A percentile compares a stretch with the other conserved stretches of the same genome.
Evolutionary conservation across 2,113 vertebrate species (phyloP).

Genomic region (Centropristis striata): DNA sequence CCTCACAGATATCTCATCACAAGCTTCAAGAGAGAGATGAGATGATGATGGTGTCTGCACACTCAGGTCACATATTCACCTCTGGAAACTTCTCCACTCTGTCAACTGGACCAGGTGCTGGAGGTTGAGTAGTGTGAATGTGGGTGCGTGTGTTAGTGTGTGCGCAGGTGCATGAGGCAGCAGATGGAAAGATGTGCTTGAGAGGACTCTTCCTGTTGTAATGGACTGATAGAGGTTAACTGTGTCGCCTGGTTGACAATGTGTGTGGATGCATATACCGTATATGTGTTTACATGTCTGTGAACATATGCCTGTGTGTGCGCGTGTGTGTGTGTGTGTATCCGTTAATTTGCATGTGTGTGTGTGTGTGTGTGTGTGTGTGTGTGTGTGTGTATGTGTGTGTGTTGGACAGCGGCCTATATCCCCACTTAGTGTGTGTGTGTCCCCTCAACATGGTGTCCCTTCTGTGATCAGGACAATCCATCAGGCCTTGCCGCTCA

Average conservation of each 20-base stretch:
- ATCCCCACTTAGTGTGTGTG: conserved; percentile 58
- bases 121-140: conserved; percentile 20
- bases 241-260: background rate
- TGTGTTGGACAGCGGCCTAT: conserved; percentile 30
- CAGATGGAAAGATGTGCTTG: conserved; percentile 37
- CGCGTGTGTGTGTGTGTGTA: background rate
- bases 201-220: conserved; percentile 48
- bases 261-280: background rate
- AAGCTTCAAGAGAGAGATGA: conserved; percentile 53
- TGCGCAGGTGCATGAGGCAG: background rate
- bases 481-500: conserved; percentile 80
- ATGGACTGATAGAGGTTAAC: conserved; percentile 59
- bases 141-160: background rate
- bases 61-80: conserved; percentile 48
- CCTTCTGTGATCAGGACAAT: conserved; percentile 82
- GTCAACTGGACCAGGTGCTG: conserved; percentile 47
- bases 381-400: conserved; percentile 25
- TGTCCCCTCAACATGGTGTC: conserved; percentile 77
- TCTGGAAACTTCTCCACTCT: conserved; percentile 34
- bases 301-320: background rate
- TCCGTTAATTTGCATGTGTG: conserved; percentile 18
- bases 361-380: conserved; percentile 13
- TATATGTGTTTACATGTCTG: background rate
- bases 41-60: conserved; percentile 44
- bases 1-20: conserved; percentile 45